A percentile compares a stretch with the other conserved stretches of the same genome.
phyloP scores from a whole-genome alignment of 2,113 vertebrate species.

The Patagioenas fasciata region DNA sequence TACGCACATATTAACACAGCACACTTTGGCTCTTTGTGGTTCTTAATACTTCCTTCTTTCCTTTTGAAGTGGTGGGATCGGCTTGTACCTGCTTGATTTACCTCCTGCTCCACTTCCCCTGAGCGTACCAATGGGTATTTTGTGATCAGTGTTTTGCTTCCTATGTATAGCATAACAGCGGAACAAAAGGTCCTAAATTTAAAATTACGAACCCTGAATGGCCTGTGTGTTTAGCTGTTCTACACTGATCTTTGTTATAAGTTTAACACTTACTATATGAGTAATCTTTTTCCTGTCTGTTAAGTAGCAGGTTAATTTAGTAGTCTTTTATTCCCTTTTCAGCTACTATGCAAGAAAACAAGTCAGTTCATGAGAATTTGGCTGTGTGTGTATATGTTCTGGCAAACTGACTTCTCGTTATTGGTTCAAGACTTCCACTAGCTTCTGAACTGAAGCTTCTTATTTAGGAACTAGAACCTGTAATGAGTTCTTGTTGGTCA shows the following conservation, averaged over 20 bases:
- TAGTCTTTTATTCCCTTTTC: background rate
- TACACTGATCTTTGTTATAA: background rate
- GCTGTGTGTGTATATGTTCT: rapidly evolving
- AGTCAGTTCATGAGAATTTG: background rate
- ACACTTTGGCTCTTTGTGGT: background rate
- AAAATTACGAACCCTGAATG: background rate
- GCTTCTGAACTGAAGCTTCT: background rate
- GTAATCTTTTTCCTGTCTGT: background rate
- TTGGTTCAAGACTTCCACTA: background rate
- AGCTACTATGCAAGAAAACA: background rate
- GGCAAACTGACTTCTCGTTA: background rate
- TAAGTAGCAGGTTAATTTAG: background rate
- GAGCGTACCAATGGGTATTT: background rate
- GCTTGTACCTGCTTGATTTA: background rate
- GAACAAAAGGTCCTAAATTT: background rate
- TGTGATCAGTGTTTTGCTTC: background rate
- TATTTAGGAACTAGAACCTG: background rate
- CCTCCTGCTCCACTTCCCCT: background rate
- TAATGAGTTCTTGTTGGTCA: background rate
- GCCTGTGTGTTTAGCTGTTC: background rate
- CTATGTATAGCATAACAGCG: background rate
- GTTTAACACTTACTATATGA: background rate
- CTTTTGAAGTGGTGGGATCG: background rate
- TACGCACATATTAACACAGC: background rate
- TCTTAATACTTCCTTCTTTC: background rate